phyloP scores from a whole-genome alignment of 1,140 invertebrate genomes.

The Drosophila nannoptera region DNA sequence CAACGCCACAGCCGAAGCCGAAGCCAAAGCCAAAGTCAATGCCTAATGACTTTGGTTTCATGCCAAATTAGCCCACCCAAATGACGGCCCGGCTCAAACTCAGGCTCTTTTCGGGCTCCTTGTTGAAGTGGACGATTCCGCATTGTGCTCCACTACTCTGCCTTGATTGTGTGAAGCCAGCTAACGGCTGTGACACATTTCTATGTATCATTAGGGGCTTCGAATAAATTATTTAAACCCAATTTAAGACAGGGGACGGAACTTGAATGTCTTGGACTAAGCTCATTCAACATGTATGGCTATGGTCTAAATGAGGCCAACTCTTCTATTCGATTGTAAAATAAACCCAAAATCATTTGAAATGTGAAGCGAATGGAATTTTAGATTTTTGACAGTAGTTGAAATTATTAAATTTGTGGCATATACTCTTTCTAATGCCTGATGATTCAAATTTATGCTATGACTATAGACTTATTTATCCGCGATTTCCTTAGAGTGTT shows the following conservation, averaged over 20 bases:
- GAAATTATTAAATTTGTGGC: no score
- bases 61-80: constrained; percentile 57
- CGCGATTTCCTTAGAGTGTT: no score
- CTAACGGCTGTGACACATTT: constrained; percentile 16
- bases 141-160: constrained; percentile 25
- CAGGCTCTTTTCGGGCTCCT: constrained; percentile 29
- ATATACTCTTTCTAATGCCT: no score
- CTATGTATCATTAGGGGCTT: constrained; percentile 38
- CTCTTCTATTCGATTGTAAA: no score
- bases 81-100: constrained; percentile 20
- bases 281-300: background rate
- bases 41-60: constrained; percentile 67
- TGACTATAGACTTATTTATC: no score
- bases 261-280: background rate
- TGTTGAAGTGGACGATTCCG: constrained; percentile 46
- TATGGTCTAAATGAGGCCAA: no score
- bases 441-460: no score
- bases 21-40: constrained; percentile 47
- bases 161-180: constrained; percentile 28
- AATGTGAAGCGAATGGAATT: no score
- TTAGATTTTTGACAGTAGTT: no score
- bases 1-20: constrained; percentile 25
- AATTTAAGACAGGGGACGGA: background rate
- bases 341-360: no score
- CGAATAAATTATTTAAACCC: constrained; percentile 56